Percentiles rank a stretch among this genome's conserved stretches.
Conservation (phyloP, 2,888 invertebrate species). For the Lomographa bimaculata region DNA sequence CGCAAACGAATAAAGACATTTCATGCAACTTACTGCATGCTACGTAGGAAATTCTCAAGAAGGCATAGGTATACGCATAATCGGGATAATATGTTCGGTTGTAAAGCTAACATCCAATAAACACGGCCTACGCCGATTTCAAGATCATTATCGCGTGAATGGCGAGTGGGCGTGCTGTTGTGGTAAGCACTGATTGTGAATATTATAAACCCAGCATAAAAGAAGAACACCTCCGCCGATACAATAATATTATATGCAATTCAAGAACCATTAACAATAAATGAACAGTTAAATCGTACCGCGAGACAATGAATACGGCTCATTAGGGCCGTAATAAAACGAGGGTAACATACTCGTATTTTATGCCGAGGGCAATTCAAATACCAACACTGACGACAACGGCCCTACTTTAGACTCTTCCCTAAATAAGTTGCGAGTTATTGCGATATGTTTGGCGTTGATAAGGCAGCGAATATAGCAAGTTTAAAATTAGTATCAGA, state of each 20-base stretch:
- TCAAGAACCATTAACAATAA: conserved; percentile 57
- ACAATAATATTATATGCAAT: conserved; percentile 49
- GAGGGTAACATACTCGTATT: conserved; percentile 41
- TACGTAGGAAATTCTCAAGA: conserved; percentile 34
- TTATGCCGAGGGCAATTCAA: conserved; percentile 54
- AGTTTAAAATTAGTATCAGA: conserved; percentile 11
- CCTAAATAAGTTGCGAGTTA: conserved; percentile 63
- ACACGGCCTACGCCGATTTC: conserved; percentile 73
- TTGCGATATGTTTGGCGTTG: conserved; percentile 44
- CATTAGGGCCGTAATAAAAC: conserved; percentile 67
- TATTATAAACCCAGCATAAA: conserved; percentile 61
- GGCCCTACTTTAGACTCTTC: conserved; percentile 49
- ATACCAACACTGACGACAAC: conserved; percentile 54
- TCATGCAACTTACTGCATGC: conserved; percentile 32
- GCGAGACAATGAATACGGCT: conserved; percentile 65
- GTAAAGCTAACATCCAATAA: conserved; percentile 59
- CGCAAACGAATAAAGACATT: conserved; percentile 28
- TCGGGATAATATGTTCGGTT: too few relatives aligned
- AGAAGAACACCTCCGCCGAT: conserved; percentile 45
- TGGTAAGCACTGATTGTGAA: conserved; percentile 67
- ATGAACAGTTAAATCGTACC: conserved; percentile 64
- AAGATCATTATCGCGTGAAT: conserved; percentile 73
- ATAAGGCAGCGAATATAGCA: conserved; percentile 43
- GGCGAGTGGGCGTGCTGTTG: conserved; percentile 58
- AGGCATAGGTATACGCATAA: conserved; percentile 27